Base-by-base conservation (phyloP, 64 coral and sea anemone genomes). In the Exaiptasia diaphana region DNA sequence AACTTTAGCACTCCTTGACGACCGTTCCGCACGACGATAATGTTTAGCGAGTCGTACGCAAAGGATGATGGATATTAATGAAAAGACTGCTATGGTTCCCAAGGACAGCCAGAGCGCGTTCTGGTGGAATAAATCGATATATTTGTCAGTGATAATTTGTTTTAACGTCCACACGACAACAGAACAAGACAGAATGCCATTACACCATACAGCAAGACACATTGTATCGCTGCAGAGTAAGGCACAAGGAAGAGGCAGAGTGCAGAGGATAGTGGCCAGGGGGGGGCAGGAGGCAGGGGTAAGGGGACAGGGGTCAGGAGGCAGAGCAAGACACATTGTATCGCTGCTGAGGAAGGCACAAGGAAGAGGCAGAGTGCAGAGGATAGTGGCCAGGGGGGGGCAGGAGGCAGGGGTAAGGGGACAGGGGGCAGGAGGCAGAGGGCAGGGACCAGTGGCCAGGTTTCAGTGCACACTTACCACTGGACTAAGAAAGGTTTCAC, bases 11-110 rank as follows among this genome's bases (percentile, higher is more conserved):
- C 49, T 52, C 49, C n/a, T n/a, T n/a, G 37, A n/a, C 18, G 67
- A 71, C 18, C 67, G 67, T 25, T 25, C 36, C 14, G 67, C 83
- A 3, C 83, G 72, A n/a, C 83, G 71, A 10, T 76, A 63, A 38
- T 86, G 83, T 39, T 86, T 77, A 14, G 83, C 83, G n/a, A 86
- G 83, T 44, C 57, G 54, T 29, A 86, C 72, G 57, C 83, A 77
- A 52, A 86, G 73, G 41, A 86, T 59, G 71, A 86, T 64, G 41
- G 83, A 76, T 62, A 86, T 37, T 5, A 86, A 49, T 6, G 73
- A 86, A 29, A 86, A 75, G n/a, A 77, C 11, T 9, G 83, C 34
- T 23, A 86, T 86, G 38, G 53, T 74, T 28, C 83, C 83, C 48
- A 86, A 40, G 30, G 71, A 77, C 8, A 86, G 12, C 83, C 83